phyloP scores from a whole-genome alignment of 2,888 invertebrate species.

The Alsophila aescularia region DNA sequence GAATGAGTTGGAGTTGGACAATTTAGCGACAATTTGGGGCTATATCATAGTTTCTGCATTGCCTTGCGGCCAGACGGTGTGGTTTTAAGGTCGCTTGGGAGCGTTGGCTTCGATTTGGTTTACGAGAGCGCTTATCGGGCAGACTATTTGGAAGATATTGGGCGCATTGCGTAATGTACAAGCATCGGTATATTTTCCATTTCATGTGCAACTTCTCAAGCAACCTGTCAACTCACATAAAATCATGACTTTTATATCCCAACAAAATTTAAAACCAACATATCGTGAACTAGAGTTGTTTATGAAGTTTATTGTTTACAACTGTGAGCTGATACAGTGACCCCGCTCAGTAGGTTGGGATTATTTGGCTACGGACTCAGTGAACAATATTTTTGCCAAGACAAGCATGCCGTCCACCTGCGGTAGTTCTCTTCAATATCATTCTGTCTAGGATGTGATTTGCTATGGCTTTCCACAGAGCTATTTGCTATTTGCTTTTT shows the following conservation, averaged over 20 bases:
- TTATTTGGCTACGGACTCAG: background rate
- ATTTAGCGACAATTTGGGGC: conserved; percentile 33
- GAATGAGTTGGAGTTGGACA: conserved; percentile 19
- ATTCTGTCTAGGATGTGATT: background rate
- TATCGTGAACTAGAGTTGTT: conserved; percentile 1
- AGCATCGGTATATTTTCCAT: conserved; percentile 7
- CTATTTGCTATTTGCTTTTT: no score
- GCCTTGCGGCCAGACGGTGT: conserved; percentile 7
- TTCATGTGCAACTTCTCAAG: background rate
- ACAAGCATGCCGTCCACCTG: background rate
- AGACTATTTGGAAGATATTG: conserved; percentile 49
- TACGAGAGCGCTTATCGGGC: conserved; percentile 50
- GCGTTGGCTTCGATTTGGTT: conserved; percentile 51
- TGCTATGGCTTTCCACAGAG: background rate
- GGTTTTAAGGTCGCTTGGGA: conserved; percentile 54
- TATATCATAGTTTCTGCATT: conserved; percentile 1
- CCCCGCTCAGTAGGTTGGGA: background rate
- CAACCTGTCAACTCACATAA: conserved; percentile 5
- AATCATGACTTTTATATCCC: conserved; percentile 8
- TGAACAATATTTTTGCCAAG: conserved; percentile 7
- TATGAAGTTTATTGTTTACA: conserved; percentile 8
- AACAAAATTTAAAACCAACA: background rate
- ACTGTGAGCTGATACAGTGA: background rate
- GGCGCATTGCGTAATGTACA: conserved; percentile 60
- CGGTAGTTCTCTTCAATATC: background rate